Conservation (phyloP, 1,140 invertebrate genomes). For the Eulimnadia texana region DNA sequence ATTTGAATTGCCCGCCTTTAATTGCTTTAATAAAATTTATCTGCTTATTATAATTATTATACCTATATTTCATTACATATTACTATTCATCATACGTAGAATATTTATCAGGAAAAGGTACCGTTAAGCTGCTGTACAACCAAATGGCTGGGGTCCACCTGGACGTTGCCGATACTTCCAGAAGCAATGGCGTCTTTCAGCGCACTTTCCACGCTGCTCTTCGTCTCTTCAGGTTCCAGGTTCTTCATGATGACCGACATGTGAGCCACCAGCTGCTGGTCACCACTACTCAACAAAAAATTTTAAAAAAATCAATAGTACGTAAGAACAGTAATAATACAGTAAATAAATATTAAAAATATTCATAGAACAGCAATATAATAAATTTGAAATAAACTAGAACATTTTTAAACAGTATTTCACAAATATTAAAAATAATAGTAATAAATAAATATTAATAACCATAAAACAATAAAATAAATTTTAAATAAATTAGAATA, state of each 20-base stretch:
- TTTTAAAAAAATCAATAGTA: no score
- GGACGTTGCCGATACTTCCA: slow-evolving; percentile 57
- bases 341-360: slow-evolving; percentile 3
- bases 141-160: slow-evolving; percentile 43
- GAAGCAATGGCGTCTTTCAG: slow-evolving; percentile 49
- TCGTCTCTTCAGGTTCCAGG: slow-evolving; percentile 37
- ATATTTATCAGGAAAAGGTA: slow-evolving; percentile 21
- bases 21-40: neutral
- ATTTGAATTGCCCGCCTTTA: neutral
- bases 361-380: slow-evolving; percentile 5
- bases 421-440: no score
- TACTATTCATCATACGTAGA: neutral
- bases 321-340: slow-evolving; percentile 15
- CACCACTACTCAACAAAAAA: slow-evolving; percentile 34
- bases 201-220: slow-evolving; percentile 37
- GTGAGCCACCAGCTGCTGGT: slow-evolving; percentile 43
- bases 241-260: slow-evolving; percentile 51
- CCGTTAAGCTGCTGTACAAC: slow-evolving; percentile 40
- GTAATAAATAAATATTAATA: no score
- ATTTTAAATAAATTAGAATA: no score
- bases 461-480: no score
- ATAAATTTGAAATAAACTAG: no score
- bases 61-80: no score
- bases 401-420: no score
- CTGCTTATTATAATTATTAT: neutral